Percentiles rank a stretch among this genome's conserved stretches.
These are phyloP conservation scores for Rachycentron canadum DNA, from an alignment of 2,797 vertebrate species.

Conservation along the genomic window DNA sequence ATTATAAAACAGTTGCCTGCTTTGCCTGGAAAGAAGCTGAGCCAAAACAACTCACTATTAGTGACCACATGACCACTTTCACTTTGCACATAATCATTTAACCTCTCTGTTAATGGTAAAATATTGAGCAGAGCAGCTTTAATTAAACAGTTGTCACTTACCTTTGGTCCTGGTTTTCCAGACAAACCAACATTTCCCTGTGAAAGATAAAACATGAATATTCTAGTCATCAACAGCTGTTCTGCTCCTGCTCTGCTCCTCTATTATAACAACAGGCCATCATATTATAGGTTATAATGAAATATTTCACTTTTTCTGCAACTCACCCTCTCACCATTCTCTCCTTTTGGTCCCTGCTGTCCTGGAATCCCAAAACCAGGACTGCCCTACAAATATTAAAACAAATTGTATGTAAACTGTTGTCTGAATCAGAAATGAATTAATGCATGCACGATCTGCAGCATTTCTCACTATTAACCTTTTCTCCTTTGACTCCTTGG, in stretches of 20 bases:
- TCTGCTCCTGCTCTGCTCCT: neutral
- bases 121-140: neutral
- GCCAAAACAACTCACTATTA: neutral
- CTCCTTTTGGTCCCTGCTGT: conserved; percentile 89
- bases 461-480: conserved; percentile 79
- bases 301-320: neutral
- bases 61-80: neutral
- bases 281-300: neutral
- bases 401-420: conserved; percentile 6
- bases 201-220: conserved; percentile 49
- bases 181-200: conserved; percentile 94
- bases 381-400: conserved; percentile 84
- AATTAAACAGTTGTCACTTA: conserved; percentile 59
- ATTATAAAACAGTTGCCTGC: conserved; percentile 18
- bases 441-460: neutral
- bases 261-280: neutral
- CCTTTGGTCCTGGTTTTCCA: conserved; percentile 92
- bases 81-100: neutral
- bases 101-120: neutral
- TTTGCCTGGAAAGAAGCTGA: conserved; percentile 11
- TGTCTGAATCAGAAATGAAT: neutral
- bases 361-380: conserved; percentile 94
- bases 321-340: conserved; percentile 91
- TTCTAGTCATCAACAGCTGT: neutral
- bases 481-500: conserved; percentile 90